Conservation (phyloP, 1,140 invertebrate genomes). For the Drosophila miranda region DNA sequence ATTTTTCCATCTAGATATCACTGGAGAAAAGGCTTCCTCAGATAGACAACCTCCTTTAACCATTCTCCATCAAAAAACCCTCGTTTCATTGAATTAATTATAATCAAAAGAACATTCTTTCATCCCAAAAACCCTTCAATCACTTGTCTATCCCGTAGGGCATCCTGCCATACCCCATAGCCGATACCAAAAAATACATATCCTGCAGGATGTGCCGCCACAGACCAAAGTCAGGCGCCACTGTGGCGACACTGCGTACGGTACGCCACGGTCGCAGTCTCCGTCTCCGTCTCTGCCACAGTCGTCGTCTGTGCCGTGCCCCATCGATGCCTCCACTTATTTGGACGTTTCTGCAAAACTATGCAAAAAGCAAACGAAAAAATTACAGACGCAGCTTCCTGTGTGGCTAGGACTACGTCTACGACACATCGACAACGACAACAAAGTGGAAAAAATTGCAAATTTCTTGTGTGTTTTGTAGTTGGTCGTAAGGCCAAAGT, state of each 20-base stretch:
- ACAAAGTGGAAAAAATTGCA: constrained; percentile 75
- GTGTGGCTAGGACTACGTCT: constrained; percentile 42
- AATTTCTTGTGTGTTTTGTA: constrained; percentile 66
- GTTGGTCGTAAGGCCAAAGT: constrained; percentile 39
- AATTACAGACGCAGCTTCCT: constrained; percentile 71
- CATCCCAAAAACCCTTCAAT: too few species aligned
- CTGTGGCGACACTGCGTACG: constrained; percentile 39
- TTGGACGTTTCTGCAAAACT: constrained; percentile 67
- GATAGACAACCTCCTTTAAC: too few species aligned
- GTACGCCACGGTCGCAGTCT: constrained; percentile 16
- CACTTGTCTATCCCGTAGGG: constrained; percentile 17
- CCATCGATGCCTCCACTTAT: constrained; percentile 58
- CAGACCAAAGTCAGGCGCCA: constrained; percentile 55
- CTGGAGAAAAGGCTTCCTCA: too few species aligned
- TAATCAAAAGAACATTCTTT: too few species aligned
- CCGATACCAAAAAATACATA: constrained; percentile 13
- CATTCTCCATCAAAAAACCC: too few species aligned
- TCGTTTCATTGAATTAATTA: neutral
- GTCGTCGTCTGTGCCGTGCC: constrained; percentile 5
- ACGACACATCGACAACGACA: constrained; percentile 1
- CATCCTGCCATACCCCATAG: constrained; percentile 20
- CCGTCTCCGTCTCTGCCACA: neutral
- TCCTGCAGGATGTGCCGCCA: constrained; percentile 46
- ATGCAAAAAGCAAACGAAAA: constrained; percentile 36
- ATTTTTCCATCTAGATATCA: too few species aligned